Base-by-base conservation (phyloP, 1,140 invertebrate species). In the Saccostrea glomerata region DNA sequence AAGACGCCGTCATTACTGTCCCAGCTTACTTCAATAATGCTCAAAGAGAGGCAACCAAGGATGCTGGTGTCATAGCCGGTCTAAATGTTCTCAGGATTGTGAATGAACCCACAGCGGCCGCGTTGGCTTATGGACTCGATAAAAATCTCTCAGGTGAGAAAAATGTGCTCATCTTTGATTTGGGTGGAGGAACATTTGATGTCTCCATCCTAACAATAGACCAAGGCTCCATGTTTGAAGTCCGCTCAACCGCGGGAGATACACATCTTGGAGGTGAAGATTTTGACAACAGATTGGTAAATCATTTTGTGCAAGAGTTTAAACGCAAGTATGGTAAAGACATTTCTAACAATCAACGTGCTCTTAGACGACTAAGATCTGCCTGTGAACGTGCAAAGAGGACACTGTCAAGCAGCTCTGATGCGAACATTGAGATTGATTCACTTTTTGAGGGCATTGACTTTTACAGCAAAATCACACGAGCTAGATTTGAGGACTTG, bases 301-400 rank as follows among this genome's bases (percentile, higher is more conserved):
- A 98, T 92, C 98, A 99, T 95, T 99, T 99, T 92, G 97, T 98
- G 0, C 97, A 98, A 94, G 98, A 99, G 94, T 99, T 99, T 96
- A 98, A 99, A 96, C 96, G 98, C 86, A 99, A 99, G 94, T 97
- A 98, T 96, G 98, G 98, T 94, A 98, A 98, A 94, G 98, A 99
- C 91, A 95, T 99, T 30, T 97, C 97, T 23, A 95, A 96, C 84
- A 99, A 99, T 95, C 98, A 98, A 93, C 96, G 98, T 89, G 98
- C 98, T 6, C 95, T 99, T n/a, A 96, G 98, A 93, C 30, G 30
- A 36, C 30, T 36, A 1, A 36, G 30, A 36, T 36, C 30, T 36
- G 30, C 30, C 30, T 36, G 30, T 36, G 30, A 36, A 36, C 30
- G 30, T 2, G 30, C 30, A 36, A 36, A 36, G 30, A 36, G 30